These are phyloP conservation scores for Desmodus rotundus DNA, from an alignment of 2,113 vertebrate genomes.

Conservation along the genomic window DNA sequence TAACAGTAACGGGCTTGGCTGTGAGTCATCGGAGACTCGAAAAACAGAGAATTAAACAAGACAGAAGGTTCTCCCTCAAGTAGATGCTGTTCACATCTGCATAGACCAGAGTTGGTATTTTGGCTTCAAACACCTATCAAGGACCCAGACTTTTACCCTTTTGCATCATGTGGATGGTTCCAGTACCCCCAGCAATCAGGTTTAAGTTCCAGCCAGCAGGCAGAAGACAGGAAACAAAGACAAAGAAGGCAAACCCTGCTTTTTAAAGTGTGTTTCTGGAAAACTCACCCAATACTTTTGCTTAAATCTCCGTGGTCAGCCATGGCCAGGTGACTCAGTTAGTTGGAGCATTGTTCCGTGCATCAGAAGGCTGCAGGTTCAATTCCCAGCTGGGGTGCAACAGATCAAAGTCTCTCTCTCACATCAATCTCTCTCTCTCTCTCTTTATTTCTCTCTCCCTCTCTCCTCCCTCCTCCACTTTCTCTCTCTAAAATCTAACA, in stretches of 20 bases:
- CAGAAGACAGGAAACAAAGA: background rate
- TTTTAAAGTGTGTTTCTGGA: background rate
- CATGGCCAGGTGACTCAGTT: background rate
- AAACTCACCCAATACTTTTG: background rate
- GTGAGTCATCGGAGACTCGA: background rate
- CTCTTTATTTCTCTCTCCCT: too few species aligned
- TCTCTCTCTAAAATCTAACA: too few species aligned
- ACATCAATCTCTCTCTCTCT: too few species aligned
- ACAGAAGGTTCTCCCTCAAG: background rate
- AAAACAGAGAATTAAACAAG: background rate
- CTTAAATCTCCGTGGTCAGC: background rate
- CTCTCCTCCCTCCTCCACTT: too few species aligned
- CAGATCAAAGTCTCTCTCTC: too few species aligned
- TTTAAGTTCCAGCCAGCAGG: background rate
- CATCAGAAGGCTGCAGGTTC: too few species aligned
- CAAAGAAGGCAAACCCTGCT: background rate
- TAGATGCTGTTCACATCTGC: background rate
- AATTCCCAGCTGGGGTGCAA: too few species aligned
- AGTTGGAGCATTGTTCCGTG: too few species aligned
- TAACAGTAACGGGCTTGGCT: background rate
- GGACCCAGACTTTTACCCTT: background rate
- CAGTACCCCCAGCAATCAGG: background rate
- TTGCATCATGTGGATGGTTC: background rate
- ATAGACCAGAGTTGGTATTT: background rate
- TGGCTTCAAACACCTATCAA: background rate